These are phyloP conservation scores for Puma concolor DNA, from an alignment of 2,113 vertebrate species.

Conservation along the genomic window DNA sequence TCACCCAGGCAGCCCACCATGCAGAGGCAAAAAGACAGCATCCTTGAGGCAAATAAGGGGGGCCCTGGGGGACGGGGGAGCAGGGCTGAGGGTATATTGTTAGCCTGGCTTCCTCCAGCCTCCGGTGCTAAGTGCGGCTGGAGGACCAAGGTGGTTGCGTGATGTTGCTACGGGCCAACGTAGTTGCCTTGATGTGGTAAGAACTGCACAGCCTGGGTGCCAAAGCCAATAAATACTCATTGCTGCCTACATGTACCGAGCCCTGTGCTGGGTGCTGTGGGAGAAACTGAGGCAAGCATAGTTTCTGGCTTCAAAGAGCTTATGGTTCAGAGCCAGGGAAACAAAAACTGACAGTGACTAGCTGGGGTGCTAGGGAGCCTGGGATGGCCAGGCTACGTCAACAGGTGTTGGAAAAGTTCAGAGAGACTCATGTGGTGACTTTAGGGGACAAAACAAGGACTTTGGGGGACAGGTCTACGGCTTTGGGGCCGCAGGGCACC, in stretches of 20 bases:
- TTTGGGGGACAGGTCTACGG: background rate
- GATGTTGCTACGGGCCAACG: background rate
- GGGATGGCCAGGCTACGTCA: background rate
- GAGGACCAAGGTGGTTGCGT: background rate
- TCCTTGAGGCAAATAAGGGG: background rate
- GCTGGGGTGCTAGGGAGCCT: background rate
- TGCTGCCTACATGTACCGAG: background rate
- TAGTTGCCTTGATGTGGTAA: background rate
- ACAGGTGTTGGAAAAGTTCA: background rate
- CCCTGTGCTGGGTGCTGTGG: background rate
- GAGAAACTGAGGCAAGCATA: background rate
- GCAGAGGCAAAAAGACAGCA: background rate
- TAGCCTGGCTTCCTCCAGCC: background rate
- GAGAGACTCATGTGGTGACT: background rate
- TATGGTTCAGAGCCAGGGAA: background rate
- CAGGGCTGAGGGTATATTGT: background rate
- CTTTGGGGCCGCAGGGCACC: background rate
- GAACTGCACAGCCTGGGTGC: background rate
- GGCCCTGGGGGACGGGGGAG: fast-evolving
- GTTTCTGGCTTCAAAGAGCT: background rate
- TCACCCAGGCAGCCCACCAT: background rate
- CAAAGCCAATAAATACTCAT: too few relatives aligned
- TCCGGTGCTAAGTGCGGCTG: background rate
- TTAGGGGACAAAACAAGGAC: background rate
- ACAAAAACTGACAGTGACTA: background rate